These are phyloP conservation scores for Campoletis raptor DNA, from an alignment of 2,888 invertebrate genomes.

Conservation along the genomic window DNA sequence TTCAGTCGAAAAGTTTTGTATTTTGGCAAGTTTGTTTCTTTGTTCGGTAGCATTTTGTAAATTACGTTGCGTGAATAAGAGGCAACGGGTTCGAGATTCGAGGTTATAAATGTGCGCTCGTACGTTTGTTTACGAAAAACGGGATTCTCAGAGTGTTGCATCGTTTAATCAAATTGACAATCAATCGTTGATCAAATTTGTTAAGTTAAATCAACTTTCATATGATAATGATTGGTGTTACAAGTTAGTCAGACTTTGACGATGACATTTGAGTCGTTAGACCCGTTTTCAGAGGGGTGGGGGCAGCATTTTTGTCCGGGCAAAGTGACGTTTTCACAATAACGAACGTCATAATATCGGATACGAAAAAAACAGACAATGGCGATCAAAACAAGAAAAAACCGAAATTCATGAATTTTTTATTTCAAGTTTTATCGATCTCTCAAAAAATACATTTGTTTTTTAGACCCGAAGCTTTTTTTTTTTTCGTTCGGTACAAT, in stretches of 20 bases:
- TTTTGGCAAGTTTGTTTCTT: conserved; percentile 57
- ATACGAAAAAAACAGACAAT: neutral
- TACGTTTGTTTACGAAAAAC: neutral
- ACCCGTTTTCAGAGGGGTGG: neutral
- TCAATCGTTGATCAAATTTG: neutral
- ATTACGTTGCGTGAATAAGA: neutral
- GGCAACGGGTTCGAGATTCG: neutral
- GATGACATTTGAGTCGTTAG: neutral
- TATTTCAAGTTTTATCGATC: neutral
- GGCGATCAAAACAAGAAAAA: neutral
- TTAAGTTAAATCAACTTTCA: neutral
- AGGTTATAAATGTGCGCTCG: neutral
- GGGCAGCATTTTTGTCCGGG: neutral
- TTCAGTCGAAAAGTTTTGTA: conserved; percentile 33
- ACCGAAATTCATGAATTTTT: neutral
- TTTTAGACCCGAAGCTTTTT: neutral
- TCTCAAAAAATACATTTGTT: neutral
- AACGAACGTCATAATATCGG: neutral
- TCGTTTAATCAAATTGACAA: neutral
- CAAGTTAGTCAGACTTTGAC: neutral
- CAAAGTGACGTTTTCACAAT: neutral
- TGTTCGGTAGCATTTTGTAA: conserved; percentile 47
- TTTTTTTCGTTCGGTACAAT: neutral
- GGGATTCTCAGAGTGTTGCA: neutral
- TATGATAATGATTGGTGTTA: neutral